Evolutionary conservation across 2,888 invertebrate species (phyloP), one percentile per base, ranked within the genome.

Genomic region (Gasteruption jaculator): DNA sequence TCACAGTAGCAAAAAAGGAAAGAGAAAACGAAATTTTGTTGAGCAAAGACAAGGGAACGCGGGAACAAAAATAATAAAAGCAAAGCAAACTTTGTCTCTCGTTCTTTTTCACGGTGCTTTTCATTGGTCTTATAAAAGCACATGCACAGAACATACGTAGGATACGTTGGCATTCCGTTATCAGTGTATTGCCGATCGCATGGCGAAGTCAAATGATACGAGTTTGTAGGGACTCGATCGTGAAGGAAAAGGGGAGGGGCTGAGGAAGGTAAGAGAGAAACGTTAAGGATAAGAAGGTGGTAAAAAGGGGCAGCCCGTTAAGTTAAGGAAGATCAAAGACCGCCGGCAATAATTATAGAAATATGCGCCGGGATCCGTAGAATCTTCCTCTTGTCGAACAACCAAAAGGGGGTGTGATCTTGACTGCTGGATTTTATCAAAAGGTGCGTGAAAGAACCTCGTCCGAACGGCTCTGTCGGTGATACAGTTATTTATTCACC

Each of bases 331-430:
- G 60, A 65, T 68, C 68, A 69, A 69, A 69, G 65, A 54, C 52
- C 46, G 58, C 69, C 68, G 69, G 62, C 67, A 66, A 68, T 69
- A 69, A 70, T 69, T 70, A 69, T 59, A 67, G 68, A 68, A 70
- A 69, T 70, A 70, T 67, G 65, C 61, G 59, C 60, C 55, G 54
- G 57, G 61, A 60, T 57, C 60, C 60, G 53, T 60, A 56, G n/a
- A n/a, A n/a, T n/a, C n/a, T n/a, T 50, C 49, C 49, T 49, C 54
- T 54, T 55, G 54, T 54, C 56, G 49, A 50, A 54, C 45, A 46
- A 53, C 53, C 48, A 53, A 60, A 60, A 60, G 55, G 53, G 54
- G 50, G 57, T 43, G 50, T 46, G 32, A 30, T 29, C 10, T 16
- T 5, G 15, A 43, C 49, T 46, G 43, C 44, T 48, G 62, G 59